These are phyloP conservation scores for Mongoloraphidia duomilia DNA, from an alignment of 2,888 invertebrate species.

Conservation along the genomic window DNA sequence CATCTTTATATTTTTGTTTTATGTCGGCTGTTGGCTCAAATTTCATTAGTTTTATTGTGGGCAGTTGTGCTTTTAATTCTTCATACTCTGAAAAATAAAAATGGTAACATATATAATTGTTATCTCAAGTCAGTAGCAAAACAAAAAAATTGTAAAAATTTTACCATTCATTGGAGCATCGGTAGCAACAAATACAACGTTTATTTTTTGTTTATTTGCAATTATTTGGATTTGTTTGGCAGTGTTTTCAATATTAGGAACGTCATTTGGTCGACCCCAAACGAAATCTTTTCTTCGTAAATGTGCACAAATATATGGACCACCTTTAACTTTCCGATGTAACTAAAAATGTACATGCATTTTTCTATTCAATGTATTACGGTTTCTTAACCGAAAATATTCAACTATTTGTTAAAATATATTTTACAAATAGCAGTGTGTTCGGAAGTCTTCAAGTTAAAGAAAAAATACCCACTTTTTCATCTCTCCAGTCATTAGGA, in stretches of 20 bases:
- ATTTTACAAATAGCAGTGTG: background rate
- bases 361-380: background rate
- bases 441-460: background rate
- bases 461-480: slow-evolving; percentile 28
- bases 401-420: background rate
- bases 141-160: background rate
- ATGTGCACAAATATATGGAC: slow-evolving; percentile 72
- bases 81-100: slow-evolving; percentile 31
- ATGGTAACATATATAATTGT: background rate
- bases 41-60: slow-evolving; percentile 28
- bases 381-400: background rate
- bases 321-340: slow-evolving; percentile 39
- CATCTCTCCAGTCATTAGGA: slow-evolving; percentile 45
- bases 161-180: slow-evolving; percentile 53
- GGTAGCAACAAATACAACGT: slow-evolving; percentile 66
- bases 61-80: slow-evolving; percentile 27
- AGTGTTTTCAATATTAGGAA: slow-evolving; percentile 65
- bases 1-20: slow-evolving; percentile 49
- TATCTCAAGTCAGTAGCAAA: too few relatives aligned
- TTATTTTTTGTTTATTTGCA: slow-evolving; percentile 40
- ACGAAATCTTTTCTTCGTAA: slow-evolving; percentile 82
- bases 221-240: slow-evolving; percentile 54
- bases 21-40: slow-evolving; percentile 35
- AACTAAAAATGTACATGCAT: slow-evolving; percentile 22
- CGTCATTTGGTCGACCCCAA: slow-evolving; percentile 50